A percentile compares a stretch with the other conserved stretches of the same genome.
phyloP scores from a whole-genome alignment of 2,888 invertebrate species.

The Alcis repandata region DNA sequence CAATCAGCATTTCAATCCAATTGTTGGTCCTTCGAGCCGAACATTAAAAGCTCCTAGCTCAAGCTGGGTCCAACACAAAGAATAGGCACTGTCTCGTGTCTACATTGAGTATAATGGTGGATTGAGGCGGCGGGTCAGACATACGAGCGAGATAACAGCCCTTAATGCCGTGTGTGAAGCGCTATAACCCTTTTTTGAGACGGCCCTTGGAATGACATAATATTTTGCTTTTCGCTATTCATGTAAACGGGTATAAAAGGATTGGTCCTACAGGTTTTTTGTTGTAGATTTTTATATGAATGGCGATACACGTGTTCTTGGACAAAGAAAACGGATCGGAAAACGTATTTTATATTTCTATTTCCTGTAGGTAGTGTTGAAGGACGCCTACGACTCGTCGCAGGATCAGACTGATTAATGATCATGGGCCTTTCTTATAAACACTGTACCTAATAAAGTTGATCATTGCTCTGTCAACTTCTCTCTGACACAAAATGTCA shows the following conservation, averaged over 20 bases:
- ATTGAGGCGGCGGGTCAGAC: slow-evolving; percentile 41
- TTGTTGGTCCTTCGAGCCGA: not conserved
- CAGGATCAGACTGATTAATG: too few species aligned
- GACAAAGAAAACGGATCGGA: not conserved
- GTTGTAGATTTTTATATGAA: not conserved
- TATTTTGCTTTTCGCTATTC: slow-evolving; percentile 24
- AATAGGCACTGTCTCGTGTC: slow-evolving; percentile 8
- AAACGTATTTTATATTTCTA: not conserved
- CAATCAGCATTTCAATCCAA: not conserved
- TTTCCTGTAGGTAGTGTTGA: too few species aligned
- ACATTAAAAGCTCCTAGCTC: not conserved
- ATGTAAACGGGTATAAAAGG: slow-evolving; percentile 16
- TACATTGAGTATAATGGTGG: slow-evolving; percentile 14
- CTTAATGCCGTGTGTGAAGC: slow-evolving; percentile 39
- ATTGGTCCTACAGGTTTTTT: slow-evolving; percentile 6
- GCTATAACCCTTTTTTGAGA: slow-evolving; percentile 25
- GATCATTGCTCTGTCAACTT: too few species aligned
- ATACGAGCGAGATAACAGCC: slow-evolving; percentile 44
- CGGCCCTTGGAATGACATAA: slow-evolving; percentile 20
- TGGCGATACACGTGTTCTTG: not conserved
- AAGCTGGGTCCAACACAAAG: not conserved
- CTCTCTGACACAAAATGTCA: too few species aligned
- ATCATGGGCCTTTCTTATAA: too few species aligned
- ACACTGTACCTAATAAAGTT: too few species aligned
- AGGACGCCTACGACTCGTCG: too few species aligned